These are phyloP conservation scores for Phragmatobia fuliginosa DNA, from an alignment of 2,888 invertebrate genomes.

Conservation along the genomic window DNA sequence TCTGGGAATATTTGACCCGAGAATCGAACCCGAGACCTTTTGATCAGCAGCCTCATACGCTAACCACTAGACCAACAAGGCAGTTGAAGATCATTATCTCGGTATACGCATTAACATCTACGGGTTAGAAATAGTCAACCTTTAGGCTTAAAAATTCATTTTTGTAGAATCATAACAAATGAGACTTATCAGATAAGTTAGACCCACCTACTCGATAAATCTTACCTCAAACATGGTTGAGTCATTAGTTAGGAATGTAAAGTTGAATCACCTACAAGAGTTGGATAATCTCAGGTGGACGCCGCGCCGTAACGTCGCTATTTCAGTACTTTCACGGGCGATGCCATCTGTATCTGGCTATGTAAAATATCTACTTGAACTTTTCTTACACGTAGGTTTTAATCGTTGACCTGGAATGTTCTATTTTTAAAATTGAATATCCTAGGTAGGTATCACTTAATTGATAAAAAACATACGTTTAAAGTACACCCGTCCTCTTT, in stretches of 20 bases:
- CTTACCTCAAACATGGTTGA: slow-evolving; percentile 57
- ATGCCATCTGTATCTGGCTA: slow-evolving; percentile 28
- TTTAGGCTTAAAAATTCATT: not conserved
- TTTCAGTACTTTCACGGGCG: slow-evolving; percentile 56
- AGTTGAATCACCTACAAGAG: slow-evolving; percentile 65
- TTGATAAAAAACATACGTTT: not conserved
- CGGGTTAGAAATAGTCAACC: too few relatives aligned
- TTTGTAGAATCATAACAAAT: slow-evolving; percentile 8
- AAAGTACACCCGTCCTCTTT: not conserved
- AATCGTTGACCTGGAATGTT: slow-evolving; percentile 40
- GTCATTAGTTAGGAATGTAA: slow-evolving; percentile 54
- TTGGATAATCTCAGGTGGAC: slow-evolving; percentile 64
- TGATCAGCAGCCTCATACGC: too few relatives aligned
- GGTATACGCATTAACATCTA: too few relatives aligned
- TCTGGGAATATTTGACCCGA: too few relatives aligned
- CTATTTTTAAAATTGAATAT: slow-evolving; percentile 21
- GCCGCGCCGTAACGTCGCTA: slow-evolving; percentile 54
- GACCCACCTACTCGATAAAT: too few relatives aligned
- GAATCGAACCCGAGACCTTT: too few relatives aligned
- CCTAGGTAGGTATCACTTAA: not conserved
- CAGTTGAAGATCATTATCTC: too few relatives aligned
- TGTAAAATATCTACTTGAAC: slow-evolving; percentile 9
- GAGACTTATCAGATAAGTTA: slow-evolving; percentile 19
- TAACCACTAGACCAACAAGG: too few relatives aligned
- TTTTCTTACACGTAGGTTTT: slow-evolving; percentile 27